phyloP scores from a whole-genome alignment of 2,888 invertebrate genomes.

The Augiades crinisus region DNA sequence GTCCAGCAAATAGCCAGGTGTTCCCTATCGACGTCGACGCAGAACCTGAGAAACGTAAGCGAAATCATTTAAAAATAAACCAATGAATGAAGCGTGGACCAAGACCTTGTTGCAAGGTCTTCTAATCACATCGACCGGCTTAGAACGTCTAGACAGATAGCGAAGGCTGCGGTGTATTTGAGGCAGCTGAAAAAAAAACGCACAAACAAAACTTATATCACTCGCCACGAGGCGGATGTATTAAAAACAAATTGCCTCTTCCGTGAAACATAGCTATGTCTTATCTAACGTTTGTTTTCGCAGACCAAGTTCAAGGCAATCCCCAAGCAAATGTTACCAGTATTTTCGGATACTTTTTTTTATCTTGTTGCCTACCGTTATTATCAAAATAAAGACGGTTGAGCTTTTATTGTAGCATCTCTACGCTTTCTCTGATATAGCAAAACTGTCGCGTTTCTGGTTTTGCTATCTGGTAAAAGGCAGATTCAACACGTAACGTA shows the following conservation, averaged over 20 bases:
- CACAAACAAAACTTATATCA: conserved; percentile 14
- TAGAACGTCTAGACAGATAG: conserved; percentile 35
- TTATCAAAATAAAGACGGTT: too few species aligned
- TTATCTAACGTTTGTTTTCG: conserved; percentile 1
- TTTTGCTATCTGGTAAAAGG: too few species aligned
- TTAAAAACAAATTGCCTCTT: conserved; percentile 19
- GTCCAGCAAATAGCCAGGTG: conserved; percentile 35
- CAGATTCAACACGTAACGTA: too few species aligned
- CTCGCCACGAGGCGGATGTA: conserved; percentile 1
- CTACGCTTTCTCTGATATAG: too few species aligned
- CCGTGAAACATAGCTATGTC: background rate
- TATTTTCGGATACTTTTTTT: too few species aligned
- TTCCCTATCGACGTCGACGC: conserved; percentile 27
- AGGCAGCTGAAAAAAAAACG: conserved; percentile 23
- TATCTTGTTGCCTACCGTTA: too few species aligned
- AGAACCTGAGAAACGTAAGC: conserved; percentile 32
- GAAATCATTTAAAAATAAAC: conserved; percentile 49
- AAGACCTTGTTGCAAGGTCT: conserved; percentile 47
- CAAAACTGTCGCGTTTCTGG: too few species aligned
- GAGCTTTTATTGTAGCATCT: too few species aligned
- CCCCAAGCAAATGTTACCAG: too few species aligned
- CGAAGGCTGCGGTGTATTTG: conserved; percentile 33
- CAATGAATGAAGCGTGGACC: conserved; percentile 48
- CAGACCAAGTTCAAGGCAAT: conserved; percentile 1
- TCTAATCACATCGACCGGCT: conserved; percentile 44